Evolutionary conservation across 2,888 invertebrate genomes (phyloP), one percentile per base, ranked within the genome.

Genomic region (Tortricodes alternella): DNA sequence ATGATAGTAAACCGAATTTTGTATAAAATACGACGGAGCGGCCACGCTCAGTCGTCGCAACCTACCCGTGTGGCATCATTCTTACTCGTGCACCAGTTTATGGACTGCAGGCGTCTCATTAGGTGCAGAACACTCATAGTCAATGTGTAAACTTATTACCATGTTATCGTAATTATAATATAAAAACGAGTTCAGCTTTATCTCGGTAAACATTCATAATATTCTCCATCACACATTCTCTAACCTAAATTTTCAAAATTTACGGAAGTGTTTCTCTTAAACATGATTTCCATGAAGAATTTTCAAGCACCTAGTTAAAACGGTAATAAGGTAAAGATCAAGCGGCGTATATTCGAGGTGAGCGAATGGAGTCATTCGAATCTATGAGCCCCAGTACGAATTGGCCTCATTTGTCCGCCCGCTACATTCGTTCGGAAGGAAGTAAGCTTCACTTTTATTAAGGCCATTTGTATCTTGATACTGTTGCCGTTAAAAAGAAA

Each of bases 401-500:
- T 70, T 65, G 63, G 61, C 50, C 62, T 65, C 63, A 68, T 73
- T 70, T 64, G 66, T 68, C 60, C 60, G 18, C 50, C 61, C 58
- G 50, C 59, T 63, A 64, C 60, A 53, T 63, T 62, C 63, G 57
- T 61, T 55, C 32, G 46, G 18, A 41, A 59, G 43, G 48, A 57
- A 68, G 67, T 66, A 63, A 63, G 63, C 62, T 61, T 60, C 65
- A 19, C 51, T 62, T 67, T 64, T 67, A 71, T 70, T 62, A 62
- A 60, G 58, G 61, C 65, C 64, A 71, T 73, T 73, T 70, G 60
- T 73, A 68, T 66, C 61, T 61, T 48, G 63, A 64, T 59, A 62
- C 58, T 62, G 29, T 60, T 58, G 48, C 41, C 29, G 41, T 55
- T 55, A 55, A 55, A 55, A 49, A 46, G 19, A 49, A 48, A 39